Evolutionary conservation across 2,113 vertebrate genomes (phyloP).

Genomic region (Lophochroa leadbeateri): DNA sequence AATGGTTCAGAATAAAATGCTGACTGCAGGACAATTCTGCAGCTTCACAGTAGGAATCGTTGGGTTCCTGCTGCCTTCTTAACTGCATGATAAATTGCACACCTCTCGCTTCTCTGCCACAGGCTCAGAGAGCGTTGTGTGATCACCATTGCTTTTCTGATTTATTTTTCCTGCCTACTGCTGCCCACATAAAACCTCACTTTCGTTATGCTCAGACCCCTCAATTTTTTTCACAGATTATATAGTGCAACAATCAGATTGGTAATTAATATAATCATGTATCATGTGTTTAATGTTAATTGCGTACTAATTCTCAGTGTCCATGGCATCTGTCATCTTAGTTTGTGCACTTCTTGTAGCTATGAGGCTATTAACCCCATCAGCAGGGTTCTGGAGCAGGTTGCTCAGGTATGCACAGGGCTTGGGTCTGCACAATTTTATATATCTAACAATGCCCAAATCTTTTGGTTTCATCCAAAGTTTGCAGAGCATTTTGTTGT

Average conservation of each 20-base stretch:
- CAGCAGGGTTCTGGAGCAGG: background rate
- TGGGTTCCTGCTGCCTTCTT: constrained; percentile 12
- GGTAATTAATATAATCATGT: constrained; percentile 2
- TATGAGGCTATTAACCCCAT: background rate
- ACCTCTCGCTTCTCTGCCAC: background rate
- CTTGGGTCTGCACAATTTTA: background rate
- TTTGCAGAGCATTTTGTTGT: background rate
- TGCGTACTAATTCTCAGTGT: background rate
- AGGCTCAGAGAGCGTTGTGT: background rate
- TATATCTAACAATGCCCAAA: background rate
- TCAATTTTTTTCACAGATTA: background rate
- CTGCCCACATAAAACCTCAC: background rate
- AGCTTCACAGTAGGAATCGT: background rate
- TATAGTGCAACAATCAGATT: background rate
- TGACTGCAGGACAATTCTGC: constrained; percentile 40
- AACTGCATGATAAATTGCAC: constrained; percentile 45
- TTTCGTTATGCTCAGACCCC: background rate
- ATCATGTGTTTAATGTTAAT: background rate
- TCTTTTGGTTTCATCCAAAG: background rate
- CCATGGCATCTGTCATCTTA: background rate
- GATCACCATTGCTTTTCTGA: background rate
- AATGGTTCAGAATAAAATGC: constrained; percentile 2
- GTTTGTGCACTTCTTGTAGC: background rate
- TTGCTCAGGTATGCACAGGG: background rate
- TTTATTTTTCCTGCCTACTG: constrained; percentile 11